Evolutionary conservation across 2,888 invertebrate species (phyloP), one percentile per base, ranked within the genome.

Genomic region (Euproctis similis): DNA sequence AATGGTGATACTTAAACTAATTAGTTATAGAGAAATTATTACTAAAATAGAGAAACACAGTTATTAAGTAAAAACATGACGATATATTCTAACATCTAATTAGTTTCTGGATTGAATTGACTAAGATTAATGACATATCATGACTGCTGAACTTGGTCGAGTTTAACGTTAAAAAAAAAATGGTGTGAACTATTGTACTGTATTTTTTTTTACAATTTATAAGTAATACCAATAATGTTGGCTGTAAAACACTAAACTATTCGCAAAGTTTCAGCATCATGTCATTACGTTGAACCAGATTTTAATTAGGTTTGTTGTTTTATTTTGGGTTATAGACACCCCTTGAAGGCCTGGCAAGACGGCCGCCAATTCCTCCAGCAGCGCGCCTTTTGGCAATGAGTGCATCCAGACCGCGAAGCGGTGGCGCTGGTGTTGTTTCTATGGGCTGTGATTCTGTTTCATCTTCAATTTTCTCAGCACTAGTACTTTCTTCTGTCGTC

Each of bases 371-470:
- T 25, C 73, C 73, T 22, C 69, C 76, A 13, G 88, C 87, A 53
- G 92, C 82, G 61, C 92, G 88, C 46, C 93, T 82, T 24, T 91
- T 88, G 2, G 91, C 91, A 25, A 93, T 76, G 16, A 93, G 81
- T 19, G 92, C 90, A 50, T 86, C 87, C 0, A 91, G 72, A 0
- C 91, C 91, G 36, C 88, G 85, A 14, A 91, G 87, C 31, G 86
- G 85, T 24, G 87, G 84, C 35, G 88, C 86, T 13, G 85, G 72
- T 29, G 88, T 88, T 17, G 81, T 82, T 46, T 80, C 78, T 2
- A 52, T 53, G 1, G 66, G 57, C 9, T 58, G 47, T 2, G 74
- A 58, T 34, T 77, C 80, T 4, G 85, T 80, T 33, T 81, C 76
- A 1, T 73, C 68, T 42, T 78, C 85, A 12, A 61, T 66, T 37